phyloP scores from a whole-genome alignment of 2,797 vertebrate species.

The Danio choprae region DNA sequence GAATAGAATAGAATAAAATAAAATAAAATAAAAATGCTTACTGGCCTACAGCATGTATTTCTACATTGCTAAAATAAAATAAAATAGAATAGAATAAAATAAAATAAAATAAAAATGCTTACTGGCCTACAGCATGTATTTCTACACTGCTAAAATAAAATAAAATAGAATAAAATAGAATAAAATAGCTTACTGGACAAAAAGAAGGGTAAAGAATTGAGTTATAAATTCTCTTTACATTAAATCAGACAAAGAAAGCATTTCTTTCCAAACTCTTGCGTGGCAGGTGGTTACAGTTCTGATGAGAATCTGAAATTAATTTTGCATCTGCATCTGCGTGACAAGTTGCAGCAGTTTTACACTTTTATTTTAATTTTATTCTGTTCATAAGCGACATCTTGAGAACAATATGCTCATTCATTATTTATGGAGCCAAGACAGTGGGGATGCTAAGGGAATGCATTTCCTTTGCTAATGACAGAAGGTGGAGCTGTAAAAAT shows the following conservation, averaged over 20 bases:
- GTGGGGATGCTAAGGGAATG: constrained; percentile 24
- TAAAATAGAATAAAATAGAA: too few relatives aligned
- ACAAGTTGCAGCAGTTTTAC: not conserved
- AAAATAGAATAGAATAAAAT: too few relatives aligned
- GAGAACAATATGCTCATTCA: constrained; percentile 58
- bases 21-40: too few relatives aligned
- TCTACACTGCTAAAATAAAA: too few relatives aligned
- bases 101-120: too few relatives aligned
- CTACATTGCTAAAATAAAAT: too few relatives aligned
- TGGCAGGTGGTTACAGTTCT: not conserved
- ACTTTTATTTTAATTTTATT: constrained; percentile 48
- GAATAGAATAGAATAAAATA: too few relatives aligned
- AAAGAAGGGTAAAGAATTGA: too few relatives aligned
- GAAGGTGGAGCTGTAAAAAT: constrained; percentile 60
- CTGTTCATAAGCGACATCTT: constrained; percentile 50
- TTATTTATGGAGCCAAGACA: constrained; percentile 45
- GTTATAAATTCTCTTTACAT: too few relatives aligned
- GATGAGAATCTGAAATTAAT: not conserved
- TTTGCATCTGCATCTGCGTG: not conserved
- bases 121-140: too few relatives aligned
- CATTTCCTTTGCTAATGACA: constrained; percentile 57
- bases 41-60: too few relatives aligned
- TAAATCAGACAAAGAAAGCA: not conserved
- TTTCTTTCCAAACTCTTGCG: not conserved
- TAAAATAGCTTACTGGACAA: too few relatives aligned